These are phyloP conservation scores for Elaeidobius kamerunicus DNA, from an alignment of 2,888 invertebrate species.

Conservation along the genomic window DNA sequence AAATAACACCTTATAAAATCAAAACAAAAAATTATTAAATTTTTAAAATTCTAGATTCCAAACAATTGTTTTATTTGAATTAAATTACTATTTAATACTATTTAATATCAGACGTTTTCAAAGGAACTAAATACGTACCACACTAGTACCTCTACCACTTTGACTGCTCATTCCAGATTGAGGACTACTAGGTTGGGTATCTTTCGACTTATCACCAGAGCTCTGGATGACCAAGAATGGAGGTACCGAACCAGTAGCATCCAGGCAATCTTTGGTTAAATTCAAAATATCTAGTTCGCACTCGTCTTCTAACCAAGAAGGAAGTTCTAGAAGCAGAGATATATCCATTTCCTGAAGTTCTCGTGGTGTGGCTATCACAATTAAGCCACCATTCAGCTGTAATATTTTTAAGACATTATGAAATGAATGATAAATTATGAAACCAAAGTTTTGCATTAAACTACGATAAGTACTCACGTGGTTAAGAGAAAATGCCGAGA, in stretches of 20 bases:
- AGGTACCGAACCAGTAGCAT: slow-evolving; percentile 52
- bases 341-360: slow-evolving; percentile 99
- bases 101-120: neutral
- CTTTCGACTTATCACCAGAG: slow-evolving; percentile 53
- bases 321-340: slow-evolving; percentile 82
- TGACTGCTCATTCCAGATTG: slow-evolving; percentile 71
- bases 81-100: slow-evolving; percentile 1
- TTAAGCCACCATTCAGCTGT: slow-evolving; percentile 73
- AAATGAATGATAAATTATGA: slow-evolving; percentile 1
- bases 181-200: slow-evolving; percentile 61
- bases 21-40: too few species aligned
- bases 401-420: slow-evolving; percentile 12
- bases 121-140: slow-evolving; percentile 67
- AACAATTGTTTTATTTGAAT: neutral
- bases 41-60: too few species aligned
- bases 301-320: slow-evolving; percentile 94
- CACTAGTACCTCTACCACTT: slow-evolving; percentile 82
- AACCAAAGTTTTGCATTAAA: too few species aligned
- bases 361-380: slow-evolving; percentile 89
- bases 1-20: too few species aligned
- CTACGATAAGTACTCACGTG: slow-evolving; percentile 56
- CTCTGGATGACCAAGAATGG: slow-evolving; percentile 91
- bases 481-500: slow-evolving; percentile 95
- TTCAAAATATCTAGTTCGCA: slow-evolving; percentile 94
- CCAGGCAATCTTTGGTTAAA: slow-evolving; percentile 64